phyloP scores from a whole-genome alignment of 2,888 invertebrate species.

The Cinara cedri region DNA sequence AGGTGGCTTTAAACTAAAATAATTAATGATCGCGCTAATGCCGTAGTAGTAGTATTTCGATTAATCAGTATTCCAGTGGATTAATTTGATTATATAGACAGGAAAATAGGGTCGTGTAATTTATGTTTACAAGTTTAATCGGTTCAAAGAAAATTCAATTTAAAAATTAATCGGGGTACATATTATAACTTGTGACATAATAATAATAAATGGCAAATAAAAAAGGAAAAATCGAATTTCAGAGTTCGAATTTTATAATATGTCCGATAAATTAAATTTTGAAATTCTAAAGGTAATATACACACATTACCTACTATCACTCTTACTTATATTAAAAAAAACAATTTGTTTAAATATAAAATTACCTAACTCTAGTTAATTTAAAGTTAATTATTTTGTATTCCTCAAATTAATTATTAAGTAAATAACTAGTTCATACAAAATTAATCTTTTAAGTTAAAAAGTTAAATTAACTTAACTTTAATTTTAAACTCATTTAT shows the following conservation, averaged over 20 bases:
- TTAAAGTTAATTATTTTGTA: no score
- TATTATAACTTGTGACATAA: background rate
- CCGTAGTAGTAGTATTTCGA: background rate
- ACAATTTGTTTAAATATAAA: no score
- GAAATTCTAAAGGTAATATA: no score
- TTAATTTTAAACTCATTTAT: no score
- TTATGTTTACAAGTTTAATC: conserved; percentile 6
- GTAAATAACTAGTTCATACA: no score
- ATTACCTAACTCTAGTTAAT: no score
- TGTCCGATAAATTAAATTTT: conserved; percentile 2
- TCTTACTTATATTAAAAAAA: no score
- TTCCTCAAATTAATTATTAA: no score
- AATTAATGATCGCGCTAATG: background rate
- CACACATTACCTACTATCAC: no score
- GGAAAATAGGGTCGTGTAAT: background rate
- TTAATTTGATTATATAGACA: background rate
- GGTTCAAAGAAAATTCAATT: conserved; percentile 10
- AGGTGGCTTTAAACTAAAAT: background rate
- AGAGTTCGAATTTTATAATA: background rate
- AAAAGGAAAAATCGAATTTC: background rate
- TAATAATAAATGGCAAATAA: background rate
- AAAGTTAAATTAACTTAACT: no score
- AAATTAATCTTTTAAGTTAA: no score
- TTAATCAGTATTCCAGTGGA: background rate
- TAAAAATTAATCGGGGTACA: conserved; percentile 3